These are phyloP conservation scores for Amblyraja radiata DNA, from an alignment of 2,797 vertebrate species.

Conservation along the genomic window DNA sequence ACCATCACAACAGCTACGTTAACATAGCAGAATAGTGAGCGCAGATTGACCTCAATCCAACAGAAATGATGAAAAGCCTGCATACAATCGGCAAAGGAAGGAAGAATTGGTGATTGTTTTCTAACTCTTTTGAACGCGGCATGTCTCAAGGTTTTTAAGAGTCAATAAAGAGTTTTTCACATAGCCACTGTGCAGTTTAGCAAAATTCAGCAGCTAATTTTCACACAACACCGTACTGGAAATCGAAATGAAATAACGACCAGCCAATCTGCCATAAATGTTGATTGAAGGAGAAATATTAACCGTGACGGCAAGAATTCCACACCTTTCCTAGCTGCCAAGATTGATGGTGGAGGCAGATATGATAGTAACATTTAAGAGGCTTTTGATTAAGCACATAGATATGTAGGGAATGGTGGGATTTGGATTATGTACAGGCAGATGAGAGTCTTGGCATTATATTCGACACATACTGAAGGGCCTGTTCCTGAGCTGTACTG, in stretches of 20 bases:
- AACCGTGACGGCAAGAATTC: background rate
- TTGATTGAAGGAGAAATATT: background rate
- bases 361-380: no score
- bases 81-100: background rate
- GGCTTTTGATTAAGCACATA: no score
- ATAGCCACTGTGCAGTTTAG: background rate
- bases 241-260: background rate
- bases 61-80: background rate
- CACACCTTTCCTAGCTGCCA: background rate
- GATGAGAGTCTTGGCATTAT: no score
- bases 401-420: no score
- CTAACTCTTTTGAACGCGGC: background rate
- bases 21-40: background rate
- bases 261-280: background rate
- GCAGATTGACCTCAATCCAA: background rate
- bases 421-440: no score
- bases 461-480: no score
- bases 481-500: no score
- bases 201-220: background rate
- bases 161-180: background rate
- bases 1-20: background rate
- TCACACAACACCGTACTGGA: background rate
- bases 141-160: background rate
- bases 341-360: no score
- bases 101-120: background rate